phyloP scores from a whole-genome alignment of 2,113 vertebrate genomes.

The Balaeniceps rex region DNA sequence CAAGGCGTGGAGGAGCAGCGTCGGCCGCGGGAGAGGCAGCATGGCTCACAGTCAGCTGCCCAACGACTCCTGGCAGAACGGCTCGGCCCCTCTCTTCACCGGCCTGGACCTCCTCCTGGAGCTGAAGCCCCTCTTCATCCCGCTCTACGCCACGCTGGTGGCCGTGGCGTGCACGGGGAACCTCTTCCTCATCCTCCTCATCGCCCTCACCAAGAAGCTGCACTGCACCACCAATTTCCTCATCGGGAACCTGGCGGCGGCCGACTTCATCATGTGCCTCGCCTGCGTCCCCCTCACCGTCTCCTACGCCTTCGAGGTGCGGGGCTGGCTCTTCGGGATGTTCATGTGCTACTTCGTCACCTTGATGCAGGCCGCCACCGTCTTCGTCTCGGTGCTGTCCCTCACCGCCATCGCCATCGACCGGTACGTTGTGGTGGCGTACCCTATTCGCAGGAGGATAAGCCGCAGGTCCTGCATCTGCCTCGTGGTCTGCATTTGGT shows the following conservation, averaged over 20 bases:
- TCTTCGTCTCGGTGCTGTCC: slow-evolving; percentile 83
- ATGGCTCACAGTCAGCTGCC: neutral
- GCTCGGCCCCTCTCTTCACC: slow-evolving; percentile 59
- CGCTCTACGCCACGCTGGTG: slow-evolving; percentile 77
- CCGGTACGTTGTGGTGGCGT: slow-evolving; percentile 83
- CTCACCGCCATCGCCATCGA: slow-evolving; percentile 87
- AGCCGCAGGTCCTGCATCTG: slow-evolving; percentile 73
- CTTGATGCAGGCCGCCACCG: slow-evolving; percentile 81
- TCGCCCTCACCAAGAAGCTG: slow-evolving; percentile 82
- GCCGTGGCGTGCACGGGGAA: slow-evolving; percentile 80
- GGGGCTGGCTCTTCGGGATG: slow-evolving; percentile 83
- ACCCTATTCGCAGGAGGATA: slow-evolving; percentile 77
- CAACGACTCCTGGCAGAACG: slow-evolving; percentile 46
- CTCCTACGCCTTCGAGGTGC: slow-evolving; percentile 82
- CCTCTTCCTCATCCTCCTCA: slow-evolving; percentile 83
- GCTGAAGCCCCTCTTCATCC: slow-evolving; percentile 84
- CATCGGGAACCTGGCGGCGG: slow-evolving; percentile 82
- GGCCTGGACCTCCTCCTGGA: slow-evolving; percentile 81
- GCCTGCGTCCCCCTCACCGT: slow-evolving; percentile 84
- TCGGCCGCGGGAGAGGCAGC: fast-evolving
- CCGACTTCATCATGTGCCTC: slow-evolving; percentile 86
- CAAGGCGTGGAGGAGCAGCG: neutral
- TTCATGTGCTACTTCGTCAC: slow-evolving; percentile 83
- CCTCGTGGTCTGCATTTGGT: slow-evolving; percentile 78
- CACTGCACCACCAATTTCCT: slow-evolving; percentile 89